Evolutionary conservation across 2,888 invertebrate genomes (phyloP).

Genomic region (Rhamphomyia laevipes): DNA sequence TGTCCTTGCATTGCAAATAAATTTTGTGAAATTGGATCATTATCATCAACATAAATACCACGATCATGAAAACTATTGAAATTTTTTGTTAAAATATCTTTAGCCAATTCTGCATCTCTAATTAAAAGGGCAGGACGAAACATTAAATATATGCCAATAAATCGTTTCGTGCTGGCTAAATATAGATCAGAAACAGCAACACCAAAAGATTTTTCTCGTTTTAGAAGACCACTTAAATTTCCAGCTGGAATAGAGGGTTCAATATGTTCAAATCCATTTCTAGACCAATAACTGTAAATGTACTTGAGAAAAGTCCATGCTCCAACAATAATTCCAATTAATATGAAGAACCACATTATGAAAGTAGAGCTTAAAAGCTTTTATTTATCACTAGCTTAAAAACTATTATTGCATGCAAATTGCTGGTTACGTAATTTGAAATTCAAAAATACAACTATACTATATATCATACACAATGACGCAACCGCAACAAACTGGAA

Average conservation of each 20-base stretch:
- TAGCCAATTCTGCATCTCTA: constrained; percentile 49
- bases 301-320: not conserved
- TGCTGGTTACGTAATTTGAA: no score
- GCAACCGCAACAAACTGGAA: no score
- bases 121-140: constrained; percentile 47
- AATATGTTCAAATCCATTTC: constrained; percentile 43
- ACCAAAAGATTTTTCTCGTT: constrained; percentile 46
- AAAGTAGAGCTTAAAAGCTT: no score
- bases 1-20: constrained; percentile 41
- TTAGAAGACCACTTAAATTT: constrained; percentile 43
- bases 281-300: constrained; percentile 42
- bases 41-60: constrained; percentile 47
- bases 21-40: constrained; percentile 49
- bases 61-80: constrained; percentile 54
- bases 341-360: no score
- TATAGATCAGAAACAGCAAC: constrained; percentile 49
- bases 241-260: constrained; percentile 51
- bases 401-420: no score
- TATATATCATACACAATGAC: no score
- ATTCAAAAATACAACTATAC: no score
- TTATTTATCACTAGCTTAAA: no score
- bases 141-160: constrained; percentile 50
- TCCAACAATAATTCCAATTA: no score
- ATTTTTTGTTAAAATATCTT: constrained; percentile 48
- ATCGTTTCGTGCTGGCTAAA: constrained; percentile 16